Evolutionary conservation across 1,140 invertebrate species (phyloP).

Genomic region (Idris sp.): DNA sequence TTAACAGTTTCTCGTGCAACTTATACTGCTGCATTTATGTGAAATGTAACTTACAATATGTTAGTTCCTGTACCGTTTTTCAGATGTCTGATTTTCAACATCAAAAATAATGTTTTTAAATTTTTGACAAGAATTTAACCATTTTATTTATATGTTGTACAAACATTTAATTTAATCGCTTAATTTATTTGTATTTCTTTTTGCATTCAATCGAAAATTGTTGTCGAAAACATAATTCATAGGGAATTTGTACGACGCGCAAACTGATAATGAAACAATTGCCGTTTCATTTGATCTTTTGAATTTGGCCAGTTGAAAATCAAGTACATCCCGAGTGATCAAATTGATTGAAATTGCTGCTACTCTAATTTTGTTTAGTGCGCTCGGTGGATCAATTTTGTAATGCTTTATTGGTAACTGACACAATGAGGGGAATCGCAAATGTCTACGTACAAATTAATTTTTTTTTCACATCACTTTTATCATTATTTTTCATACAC

Average conservation of each 20-base stretch:
- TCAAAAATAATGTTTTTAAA: too few species aligned
- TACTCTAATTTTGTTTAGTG: constrained; percentile 30
- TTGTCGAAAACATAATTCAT: constrained; percentile 11
- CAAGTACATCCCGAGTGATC: constrained; percentile 23
- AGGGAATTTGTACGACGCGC: constrained; percentile 10
- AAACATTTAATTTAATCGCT: too few species aligned
- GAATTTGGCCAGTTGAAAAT: constrained; percentile 23
- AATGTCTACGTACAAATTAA: constrained; percentile 11
- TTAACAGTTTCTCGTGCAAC: too few species aligned
- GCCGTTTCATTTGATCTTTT: constrained; percentile 47
- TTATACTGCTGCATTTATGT: too few species aligned
- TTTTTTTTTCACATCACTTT: too few species aligned
- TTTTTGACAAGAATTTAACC: too few species aligned
- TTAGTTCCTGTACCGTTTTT: too few species aligned
- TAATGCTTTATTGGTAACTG: constrained; percentile 4
- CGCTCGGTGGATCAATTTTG: constrained; percentile 16
- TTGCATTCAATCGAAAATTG: too few species aligned
- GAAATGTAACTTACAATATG: too few species aligned
- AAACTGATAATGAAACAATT: constrained; percentile 39
- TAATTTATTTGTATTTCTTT: too few species aligned
- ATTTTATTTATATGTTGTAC: too few species aligned
- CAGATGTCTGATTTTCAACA: too few species aligned
- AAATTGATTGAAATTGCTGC: constrained; percentile 36
- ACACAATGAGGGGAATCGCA: constrained; percentile 6
- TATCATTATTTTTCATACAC: constrained; percentile 3